Evolutionary conservation across 2,888 invertebrate species (phyloP).

Genomic region (Hydriomena furcata): DNA sequence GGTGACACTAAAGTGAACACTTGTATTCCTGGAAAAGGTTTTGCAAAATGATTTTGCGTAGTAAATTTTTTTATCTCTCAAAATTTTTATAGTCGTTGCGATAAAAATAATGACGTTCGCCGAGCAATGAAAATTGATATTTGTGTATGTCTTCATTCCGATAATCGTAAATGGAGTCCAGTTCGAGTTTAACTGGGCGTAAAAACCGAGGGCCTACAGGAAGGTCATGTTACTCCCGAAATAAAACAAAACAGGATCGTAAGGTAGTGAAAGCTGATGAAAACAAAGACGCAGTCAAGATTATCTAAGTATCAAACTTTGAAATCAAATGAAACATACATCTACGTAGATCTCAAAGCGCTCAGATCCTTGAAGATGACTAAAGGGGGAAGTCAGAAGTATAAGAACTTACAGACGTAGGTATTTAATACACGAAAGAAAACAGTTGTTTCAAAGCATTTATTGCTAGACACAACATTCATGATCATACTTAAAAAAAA

Average conservation of each 20-base stretch:
- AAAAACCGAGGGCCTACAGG: conserved; percentile 69
- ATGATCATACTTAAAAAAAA: too few species aligned
- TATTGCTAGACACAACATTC: too few species aligned
- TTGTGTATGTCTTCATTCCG: conserved; percentile 70
- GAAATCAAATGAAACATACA: too few species aligned
- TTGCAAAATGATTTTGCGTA: conserved; percentile 44
- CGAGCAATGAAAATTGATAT: conserved; percentile 54
- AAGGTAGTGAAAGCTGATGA: not conserved
- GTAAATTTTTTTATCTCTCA: conserved; percentile 48
- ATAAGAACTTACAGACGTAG: too few species aligned
- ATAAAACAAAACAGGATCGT: conserved; percentile 53
- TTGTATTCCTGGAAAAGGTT: conserved; percentile 40
- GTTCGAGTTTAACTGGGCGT: conserved; percentile 73
- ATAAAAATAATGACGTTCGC: conserved; percentile 31
- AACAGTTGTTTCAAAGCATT: too few species aligned
- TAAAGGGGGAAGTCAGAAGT: too few species aligned
- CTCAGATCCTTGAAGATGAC: too few species aligned
- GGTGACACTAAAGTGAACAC: conserved; percentile 49
- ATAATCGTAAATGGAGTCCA: conserved; percentile 77
- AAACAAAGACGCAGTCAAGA: conserved; percentile 10
- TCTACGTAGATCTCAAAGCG: too few species aligned
- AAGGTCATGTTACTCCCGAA: conserved; percentile 76
- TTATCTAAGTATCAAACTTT: too few species aligned
- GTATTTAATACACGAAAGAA: too few species aligned
- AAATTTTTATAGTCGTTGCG: conserved; percentile 49